Evolutionary conservation across 2,113 vertebrate genomes (phyloP).

Genomic region (Mystacornis crossleyi): DNA sequence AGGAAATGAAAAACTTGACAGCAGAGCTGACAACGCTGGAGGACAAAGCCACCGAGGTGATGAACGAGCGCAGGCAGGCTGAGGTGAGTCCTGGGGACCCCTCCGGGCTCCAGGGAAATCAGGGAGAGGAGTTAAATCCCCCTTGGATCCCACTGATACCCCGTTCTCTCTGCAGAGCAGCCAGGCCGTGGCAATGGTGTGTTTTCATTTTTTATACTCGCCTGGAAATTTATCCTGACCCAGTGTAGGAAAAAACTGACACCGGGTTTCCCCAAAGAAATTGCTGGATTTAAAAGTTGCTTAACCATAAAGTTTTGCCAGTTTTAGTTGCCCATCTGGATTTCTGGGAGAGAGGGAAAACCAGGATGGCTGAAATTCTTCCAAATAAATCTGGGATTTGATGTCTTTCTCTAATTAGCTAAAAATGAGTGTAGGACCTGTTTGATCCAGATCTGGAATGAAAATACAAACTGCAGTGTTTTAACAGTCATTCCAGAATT

Average conservation of each 20-base stretch:
- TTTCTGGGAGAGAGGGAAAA: background rate
- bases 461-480: background rate
- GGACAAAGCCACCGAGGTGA: constrained; percentile 82
- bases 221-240: background rate
- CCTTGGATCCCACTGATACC: accelerated
- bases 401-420: background rate
- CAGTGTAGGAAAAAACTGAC: background rate
- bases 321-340: background rate
- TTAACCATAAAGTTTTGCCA: background rate
- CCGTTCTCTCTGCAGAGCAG: background rate
- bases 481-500: background rate
- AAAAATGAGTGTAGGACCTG: background rate
- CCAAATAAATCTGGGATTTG: background rate
- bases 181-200: background rate
- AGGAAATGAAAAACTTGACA: constrained; percentile 75
- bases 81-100: constrained; percentile 72
- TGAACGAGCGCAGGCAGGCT: constrained; percentile 82
- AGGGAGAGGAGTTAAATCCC: background rate
- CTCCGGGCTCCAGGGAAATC: background rate
- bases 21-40: constrained; percentile 85
- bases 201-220: background rate
- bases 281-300: background rate
- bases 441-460: background rate
- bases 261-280: background rate
- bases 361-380: background rate